phyloP scores from a whole-genome alignment of 1,140 invertebrate species.

The Cotesia typhae region DNA sequence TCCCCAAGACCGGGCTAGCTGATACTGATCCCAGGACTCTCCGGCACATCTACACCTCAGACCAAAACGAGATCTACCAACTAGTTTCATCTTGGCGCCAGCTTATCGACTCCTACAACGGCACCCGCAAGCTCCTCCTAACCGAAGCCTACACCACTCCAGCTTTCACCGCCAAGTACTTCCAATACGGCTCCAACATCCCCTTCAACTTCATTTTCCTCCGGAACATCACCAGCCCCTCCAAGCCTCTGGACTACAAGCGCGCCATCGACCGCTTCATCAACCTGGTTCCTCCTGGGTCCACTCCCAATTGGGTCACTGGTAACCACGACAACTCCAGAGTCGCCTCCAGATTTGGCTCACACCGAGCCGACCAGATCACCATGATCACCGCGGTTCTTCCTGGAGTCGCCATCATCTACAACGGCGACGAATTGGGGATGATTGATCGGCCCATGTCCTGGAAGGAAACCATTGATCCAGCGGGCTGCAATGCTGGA shows the following conservation, averaged over 20 bases:
- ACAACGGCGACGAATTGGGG: slow-evolving; percentile 82
- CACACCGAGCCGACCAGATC: slow-evolving; percentile 72
- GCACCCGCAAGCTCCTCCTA: slow-evolving; percentile 65
- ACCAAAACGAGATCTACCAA: slow-evolving; percentile 56
- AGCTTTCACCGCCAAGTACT: slow-evolving; percentile 70
- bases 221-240: slow-evolving; percentile 62
- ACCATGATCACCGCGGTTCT: slow-evolving; percentile 72
- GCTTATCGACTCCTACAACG: slow-evolving; percentile 43
- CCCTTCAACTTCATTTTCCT: slow-evolving; percentile 74
- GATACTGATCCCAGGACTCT: slow-evolving; percentile 58
- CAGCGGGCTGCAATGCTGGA: slow-evolving; percentile 59
- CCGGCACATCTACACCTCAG: slow-evolving; percentile 52
- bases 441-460: slow-evolving; percentile 74
- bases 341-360: slow-evolving; percentile 72
- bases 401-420: slow-evolving; percentile 74
- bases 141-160: slow-evolving; percentile 72
- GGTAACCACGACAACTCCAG: slow-evolving; percentile 78
- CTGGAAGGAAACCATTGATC: slow-evolving; percentile 61
- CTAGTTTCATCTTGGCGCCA: slow-evolving; percentile 54
- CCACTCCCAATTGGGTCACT: slow-evolving; percentile 55
- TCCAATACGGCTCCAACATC: slow-evolving; percentile 67
- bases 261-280: slow-evolving; percentile 68
- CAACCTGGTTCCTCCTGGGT: slow-evolving; percentile 50
- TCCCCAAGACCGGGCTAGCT: slow-evolving; percentile 60
- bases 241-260: slow-evolving; percentile 67